phyloP scores from a whole-genome alignment of 2,888 invertebrate genomes.

The Hoplodrina ambigua region DNA sequence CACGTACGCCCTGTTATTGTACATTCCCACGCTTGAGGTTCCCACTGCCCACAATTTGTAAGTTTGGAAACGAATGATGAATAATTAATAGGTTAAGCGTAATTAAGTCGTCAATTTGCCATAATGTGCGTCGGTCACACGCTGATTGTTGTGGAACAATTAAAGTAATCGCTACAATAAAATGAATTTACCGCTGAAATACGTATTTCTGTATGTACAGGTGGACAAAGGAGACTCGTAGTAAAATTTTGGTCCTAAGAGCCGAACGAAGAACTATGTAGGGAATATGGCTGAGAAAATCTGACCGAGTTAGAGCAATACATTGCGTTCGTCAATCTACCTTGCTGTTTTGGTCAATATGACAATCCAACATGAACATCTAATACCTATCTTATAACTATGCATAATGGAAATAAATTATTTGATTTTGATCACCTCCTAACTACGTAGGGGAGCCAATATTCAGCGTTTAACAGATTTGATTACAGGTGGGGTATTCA shows the following conservation, averaged over 20 bases:
- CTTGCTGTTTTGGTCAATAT: neutral
- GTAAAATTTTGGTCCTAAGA: neutral
- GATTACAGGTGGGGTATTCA: neutral
- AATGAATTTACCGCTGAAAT: conserved; percentile 4
- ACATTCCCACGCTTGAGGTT: neutral
- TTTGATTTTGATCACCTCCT: too few relatives aligned
- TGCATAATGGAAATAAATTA: too few relatives aligned
- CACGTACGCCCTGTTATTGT: neutral
- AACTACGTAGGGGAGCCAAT: neutral
- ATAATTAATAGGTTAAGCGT: neutral
- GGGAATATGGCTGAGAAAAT: neutral
- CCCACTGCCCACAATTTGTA: neutral
- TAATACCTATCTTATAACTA: too few relatives aligned
- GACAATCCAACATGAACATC: neutral
- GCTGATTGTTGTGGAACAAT: neutral
- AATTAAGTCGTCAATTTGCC: conserved; percentile 3
- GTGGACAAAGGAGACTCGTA: neutral
- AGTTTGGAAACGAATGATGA: conserved; percentile 5
- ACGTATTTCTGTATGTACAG: neutral
- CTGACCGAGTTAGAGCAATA: neutral
- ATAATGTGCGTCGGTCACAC: neutral
- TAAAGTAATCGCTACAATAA: conserved; percentile 19
- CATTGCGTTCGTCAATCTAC: too few relatives aligned
- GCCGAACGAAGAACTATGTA: too few relatives aligned
- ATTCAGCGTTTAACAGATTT: neutral